phyloP scores from a whole-genome alignment of 2,113 vertebrate species.

The Actenoides hombroni region DNA sequence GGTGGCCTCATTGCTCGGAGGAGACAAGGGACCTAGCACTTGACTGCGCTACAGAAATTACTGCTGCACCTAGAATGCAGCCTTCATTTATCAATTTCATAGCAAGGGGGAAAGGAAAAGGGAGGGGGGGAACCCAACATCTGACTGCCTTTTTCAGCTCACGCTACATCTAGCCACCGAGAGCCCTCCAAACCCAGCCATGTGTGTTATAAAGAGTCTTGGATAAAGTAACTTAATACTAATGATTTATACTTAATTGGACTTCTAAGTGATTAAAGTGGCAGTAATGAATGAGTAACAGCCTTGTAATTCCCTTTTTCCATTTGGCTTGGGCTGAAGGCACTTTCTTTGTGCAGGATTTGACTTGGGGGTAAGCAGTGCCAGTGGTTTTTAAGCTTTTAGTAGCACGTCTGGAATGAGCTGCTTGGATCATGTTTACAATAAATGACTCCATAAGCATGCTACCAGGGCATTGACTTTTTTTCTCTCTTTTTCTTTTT shows the following conservation, averaged over 20 bases:
- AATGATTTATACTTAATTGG: slow-evolving; percentile 86
- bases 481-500: neutral
- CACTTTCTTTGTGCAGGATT: slow-evolving; percentile 29
- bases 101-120: slow-evolving; percentile 48
- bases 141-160: slow-evolving; percentile 76
- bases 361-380: slow-evolving; percentile 12
- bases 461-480: slow-evolving; percentile 54
- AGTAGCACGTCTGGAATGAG: neutral
- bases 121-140: slow-evolving; percentile 67
- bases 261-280: slow-evolving; percentile 82
- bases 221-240: slow-evolving; percentile 79
- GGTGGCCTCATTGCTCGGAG: slow-evolving; percentile 77
- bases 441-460: slow-evolving; percentile 71
- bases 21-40: slow-evolving; percentile 82
- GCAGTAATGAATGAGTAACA: slow-evolving; percentile 80
- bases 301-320: slow-evolving; percentile 65
- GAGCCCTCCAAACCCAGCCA: slow-evolving; percentile 70
- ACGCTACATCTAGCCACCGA: slow-evolving; percentile 61
- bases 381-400: slow-evolving; percentile 53
- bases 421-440: slow-evolving; percentile 67
- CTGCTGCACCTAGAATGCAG: slow-evolving; percentile 83
- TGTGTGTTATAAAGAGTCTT: slow-evolving; percentile 63
- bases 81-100: slow-evolving; percentile 87
- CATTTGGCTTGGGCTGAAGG: slow-evolving; percentile 40
- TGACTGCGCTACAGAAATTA: slow-evolving; percentile 85